Percentiles rank a stretch among this genome's conserved stretches.
Conservation (phyloP, 2,113 vertebrate genomes). For the Colius striatus region DNA sequence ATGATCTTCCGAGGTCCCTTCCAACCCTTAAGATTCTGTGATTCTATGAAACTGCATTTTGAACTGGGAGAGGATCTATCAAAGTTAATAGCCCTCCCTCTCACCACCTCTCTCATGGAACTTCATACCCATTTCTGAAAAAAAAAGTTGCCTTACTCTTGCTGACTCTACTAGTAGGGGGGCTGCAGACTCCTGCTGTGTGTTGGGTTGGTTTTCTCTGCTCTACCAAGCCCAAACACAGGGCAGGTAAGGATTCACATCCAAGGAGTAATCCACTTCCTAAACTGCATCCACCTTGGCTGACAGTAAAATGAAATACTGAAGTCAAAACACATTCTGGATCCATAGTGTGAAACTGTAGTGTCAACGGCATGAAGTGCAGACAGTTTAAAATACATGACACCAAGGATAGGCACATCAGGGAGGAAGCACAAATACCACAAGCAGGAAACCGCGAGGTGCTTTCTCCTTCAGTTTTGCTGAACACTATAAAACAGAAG, state of each 20-base stretch:
- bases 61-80: neutral
- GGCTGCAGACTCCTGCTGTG: neutral
- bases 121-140: neutral
- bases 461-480: neutral
- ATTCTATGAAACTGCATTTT: neutral
- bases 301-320: neutral
- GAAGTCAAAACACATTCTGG: neutral
- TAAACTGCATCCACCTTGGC: neutral
- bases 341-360: neutral
- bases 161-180: neutral
- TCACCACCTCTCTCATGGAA: neutral
- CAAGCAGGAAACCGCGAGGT: neutral
- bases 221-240: neutral
- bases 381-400: neutral
- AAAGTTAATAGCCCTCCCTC: neutral
- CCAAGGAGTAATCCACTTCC: neutral
- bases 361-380: neutral
- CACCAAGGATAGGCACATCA: neutral
- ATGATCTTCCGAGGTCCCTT: no score
- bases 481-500: neutral
- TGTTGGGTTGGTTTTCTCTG: neutral
- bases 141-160: neutral
- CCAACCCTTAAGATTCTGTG: no score
- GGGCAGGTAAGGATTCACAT: neutral
- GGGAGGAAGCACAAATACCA: neutral